phyloP scores from a whole-genome alignment of 2,113 vertebrate species.

The Myrmophylax atrothorax region DNA sequence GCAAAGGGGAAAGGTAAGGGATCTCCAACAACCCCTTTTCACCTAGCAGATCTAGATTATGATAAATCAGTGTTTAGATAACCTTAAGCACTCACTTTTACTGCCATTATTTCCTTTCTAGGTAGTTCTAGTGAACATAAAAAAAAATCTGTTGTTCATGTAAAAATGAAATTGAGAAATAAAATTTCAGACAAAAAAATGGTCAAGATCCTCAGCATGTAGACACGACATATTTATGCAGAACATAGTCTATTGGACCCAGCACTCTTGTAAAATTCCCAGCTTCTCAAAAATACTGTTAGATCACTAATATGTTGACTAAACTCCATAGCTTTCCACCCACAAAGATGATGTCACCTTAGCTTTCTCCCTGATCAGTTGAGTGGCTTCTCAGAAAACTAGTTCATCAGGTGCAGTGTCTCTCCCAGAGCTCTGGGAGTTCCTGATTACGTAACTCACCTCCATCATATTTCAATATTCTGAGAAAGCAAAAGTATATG shows the following conservation, averaged over 20 bases:
- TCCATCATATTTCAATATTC: not conserved
- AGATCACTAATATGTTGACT: not conserved
- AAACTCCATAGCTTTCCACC: not conserved
- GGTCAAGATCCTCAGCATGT: not conserved
- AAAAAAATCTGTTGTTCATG: not conserved
- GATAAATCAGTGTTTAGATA: not conserved
- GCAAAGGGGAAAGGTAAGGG: not conserved
- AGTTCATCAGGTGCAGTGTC: not conserved
- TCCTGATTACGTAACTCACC: not conserved
- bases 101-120: not conserved
- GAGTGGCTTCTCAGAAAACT: not conserved
- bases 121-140: not conserved
- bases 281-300: not conserved
- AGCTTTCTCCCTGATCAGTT: accelerated
- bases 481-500: not conserved
- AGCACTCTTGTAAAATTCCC: not conserved
- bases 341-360: not conserved
- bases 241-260: not conserved
- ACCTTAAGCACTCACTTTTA: not conserved
- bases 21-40: not conserved
- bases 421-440: not conserved
- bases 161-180: not conserved
- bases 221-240: not conserved
- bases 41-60: not conserved
- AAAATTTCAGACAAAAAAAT: not conserved